Evolutionary conservation across 2,888 invertebrate genomes (phyloP).

Genomic region (Elysia crispata): DNA sequence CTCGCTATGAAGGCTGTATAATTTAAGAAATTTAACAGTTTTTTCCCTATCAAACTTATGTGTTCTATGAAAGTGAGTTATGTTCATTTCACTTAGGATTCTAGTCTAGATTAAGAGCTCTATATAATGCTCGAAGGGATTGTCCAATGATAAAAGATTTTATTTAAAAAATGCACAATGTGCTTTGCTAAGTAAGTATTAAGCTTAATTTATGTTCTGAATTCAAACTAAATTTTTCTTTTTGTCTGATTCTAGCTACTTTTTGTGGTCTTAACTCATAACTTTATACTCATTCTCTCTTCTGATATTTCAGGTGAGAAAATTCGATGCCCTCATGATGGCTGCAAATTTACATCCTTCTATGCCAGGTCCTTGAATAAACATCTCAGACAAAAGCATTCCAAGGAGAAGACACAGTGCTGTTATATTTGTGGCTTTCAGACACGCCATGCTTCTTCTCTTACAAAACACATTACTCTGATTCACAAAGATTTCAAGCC

Average conservation of each 20-base stretch:
- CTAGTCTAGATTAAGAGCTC: no score
- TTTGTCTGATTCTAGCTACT: no score
- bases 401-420: conserved; percentile 38
- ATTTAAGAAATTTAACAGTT: no score
- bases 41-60: no score
- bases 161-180: no score
- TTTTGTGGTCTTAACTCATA: no score
- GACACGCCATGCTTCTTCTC: conserved; percentile 41
- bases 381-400: conserved; percentile 46
- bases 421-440: conserved; percentile 46
- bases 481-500: conserved; percentile 36
- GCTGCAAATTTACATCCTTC: conserved; percentile 32
- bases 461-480: conserved; percentile 39
- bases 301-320: conserved; percentile 36
- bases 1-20: no score
- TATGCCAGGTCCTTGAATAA: conserved; percentile 45
- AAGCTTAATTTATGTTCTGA: background rate
- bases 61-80: no score
- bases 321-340: conserved; percentile 37
- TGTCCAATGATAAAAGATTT: no score
- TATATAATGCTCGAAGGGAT: no score
- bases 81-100: no score
- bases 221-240: background rate
- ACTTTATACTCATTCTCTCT: background rate
- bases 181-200: no score